These are phyloP conservation scores for Cinclus cinclus DNA, from an alignment of 2,113 vertebrate species.

Conservation along the genomic window DNA sequence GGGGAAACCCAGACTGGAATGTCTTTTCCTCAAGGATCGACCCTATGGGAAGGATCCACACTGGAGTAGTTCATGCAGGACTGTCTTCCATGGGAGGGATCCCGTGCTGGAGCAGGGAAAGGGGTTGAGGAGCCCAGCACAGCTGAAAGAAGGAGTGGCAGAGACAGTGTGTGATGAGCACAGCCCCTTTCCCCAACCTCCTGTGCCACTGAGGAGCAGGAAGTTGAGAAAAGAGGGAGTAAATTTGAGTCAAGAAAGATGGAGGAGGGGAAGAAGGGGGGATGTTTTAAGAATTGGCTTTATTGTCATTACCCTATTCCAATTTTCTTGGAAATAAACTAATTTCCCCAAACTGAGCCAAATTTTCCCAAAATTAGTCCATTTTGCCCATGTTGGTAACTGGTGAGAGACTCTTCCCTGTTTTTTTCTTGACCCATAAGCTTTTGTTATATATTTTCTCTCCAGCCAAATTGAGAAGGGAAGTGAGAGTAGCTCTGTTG, in stretches of 20 bases:
- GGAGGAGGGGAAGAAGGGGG: accelerated
- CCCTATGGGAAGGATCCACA: accelerated
- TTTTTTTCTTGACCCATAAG: background rate
- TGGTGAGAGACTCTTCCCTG: background rate
- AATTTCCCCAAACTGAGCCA: background rate
- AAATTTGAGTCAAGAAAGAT: background rate
- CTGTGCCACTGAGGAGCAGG: background rate
- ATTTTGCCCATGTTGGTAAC: background rate
- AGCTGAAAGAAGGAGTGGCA: background rate
- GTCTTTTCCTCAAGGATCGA: background rate
- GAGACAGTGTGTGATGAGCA: background rate
- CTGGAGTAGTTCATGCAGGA: background rate
- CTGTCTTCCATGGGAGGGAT: background rate
- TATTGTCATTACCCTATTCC: background rate
- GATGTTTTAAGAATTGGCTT: background rate
- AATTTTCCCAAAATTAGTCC: background rate
- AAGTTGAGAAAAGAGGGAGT: background rate
- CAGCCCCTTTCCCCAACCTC: background rate
- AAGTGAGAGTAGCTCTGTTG: background rate
- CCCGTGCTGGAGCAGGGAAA: accelerated
- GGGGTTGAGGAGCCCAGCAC: accelerated
- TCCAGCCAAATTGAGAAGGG: background rate
- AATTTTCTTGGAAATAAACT: background rate
- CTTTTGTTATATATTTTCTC: background rate
- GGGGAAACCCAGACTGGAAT: background rate